Evolutionary conservation across 35 echinoderm and acorn worm genomes (phyloP), one percentile per base, ranked within the genome.

Genomic region (Eucidaris tribuloides): DNA sequence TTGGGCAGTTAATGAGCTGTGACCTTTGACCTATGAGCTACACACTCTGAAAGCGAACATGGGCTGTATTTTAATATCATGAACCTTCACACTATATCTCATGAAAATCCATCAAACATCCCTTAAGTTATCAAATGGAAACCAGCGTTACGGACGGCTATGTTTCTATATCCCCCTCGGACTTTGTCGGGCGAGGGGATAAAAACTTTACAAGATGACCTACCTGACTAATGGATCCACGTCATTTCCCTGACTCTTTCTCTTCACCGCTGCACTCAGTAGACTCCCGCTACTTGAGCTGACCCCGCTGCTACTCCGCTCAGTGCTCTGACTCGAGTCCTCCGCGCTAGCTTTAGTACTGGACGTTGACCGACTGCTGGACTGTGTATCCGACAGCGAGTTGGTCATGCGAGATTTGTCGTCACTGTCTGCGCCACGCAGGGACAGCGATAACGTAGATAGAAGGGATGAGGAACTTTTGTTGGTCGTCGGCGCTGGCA

Each of bases 231-330:
- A 38, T 24, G 78, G 59, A 40, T 79, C 85, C 29, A 88, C 44
- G 81, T 88, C 78, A 66, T 88, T 86, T 3, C 66, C 80, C 23
- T 83, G 80, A 18, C 46, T 57, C 31, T 80, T 88, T 40, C 85
- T 80, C 54, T 88, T 88, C 15, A 88, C 85, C 5, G 45, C 77
- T 36, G 38, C 52, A 4, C n/a, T 15, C 11, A 74, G 18, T 13
- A 74, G 68, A 44, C 18, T 74, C 5, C 68, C 37, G 19, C 28
- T 40, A 25, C 35, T n/a, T 23, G 68, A 74, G 18, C 64, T 68
- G 31, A 68, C 64, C 13, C 68, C 68, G 44, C 68, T 74, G n/a
- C 48, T 52, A n/a, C 48, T 52, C 9, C 48, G 9, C 9, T n/a
- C n/a, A n/a, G 9, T 52, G 48, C 48, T 52, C 9, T n/a, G 9